These are phyloP conservation scores for Calyptomena viridis DNA, from an alignment of 2,113 vertebrate genomes.

Conservation along the genomic window DNA sequence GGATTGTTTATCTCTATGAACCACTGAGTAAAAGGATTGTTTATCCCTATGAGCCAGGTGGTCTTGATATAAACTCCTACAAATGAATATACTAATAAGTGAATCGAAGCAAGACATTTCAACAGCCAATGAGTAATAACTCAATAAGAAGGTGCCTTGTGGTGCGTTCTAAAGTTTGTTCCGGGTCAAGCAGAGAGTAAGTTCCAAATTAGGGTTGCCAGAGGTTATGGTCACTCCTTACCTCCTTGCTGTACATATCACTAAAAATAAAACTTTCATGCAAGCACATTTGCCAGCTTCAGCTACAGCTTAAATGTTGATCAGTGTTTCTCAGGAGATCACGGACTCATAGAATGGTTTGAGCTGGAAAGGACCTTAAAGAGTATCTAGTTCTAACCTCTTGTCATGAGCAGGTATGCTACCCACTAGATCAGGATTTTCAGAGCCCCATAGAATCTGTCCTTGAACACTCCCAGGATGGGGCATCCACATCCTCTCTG, in stretches of 20 bases:
- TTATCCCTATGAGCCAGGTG: not conserved
- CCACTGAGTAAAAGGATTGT: not conserved
- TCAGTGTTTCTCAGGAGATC: not conserved
- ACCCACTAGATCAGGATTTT: not conserved
- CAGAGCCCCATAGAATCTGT: not conserved
- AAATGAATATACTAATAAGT: slow-evolving; percentile 3
- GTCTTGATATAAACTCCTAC: not conserved
- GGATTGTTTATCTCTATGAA: not conserved
- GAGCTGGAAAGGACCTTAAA: not conserved
- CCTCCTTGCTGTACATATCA: not conserved
- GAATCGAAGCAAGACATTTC: not conserved
- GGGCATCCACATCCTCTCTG: accelerated
- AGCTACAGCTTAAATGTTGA: not conserved
- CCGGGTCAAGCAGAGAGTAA: not conserved
- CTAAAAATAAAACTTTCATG: not conserved
- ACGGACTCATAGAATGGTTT: not conserved
- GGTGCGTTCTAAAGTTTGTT: not conserved
- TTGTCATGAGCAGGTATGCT: not conserved
- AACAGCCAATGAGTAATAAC: not conserved
- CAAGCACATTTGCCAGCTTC: not conserved
- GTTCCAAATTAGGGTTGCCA: not conserved
- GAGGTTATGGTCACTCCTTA: not conserved
- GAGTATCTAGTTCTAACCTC: not conserved
- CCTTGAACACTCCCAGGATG: not conserved
- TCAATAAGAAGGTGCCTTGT: not conserved